Evolutionary conservation across 2,888 invertebrate genomes (phyloP), one percentile per base, ranked within the genome.

Genomic region (Lepidocyrtoides sp.): DNA sequence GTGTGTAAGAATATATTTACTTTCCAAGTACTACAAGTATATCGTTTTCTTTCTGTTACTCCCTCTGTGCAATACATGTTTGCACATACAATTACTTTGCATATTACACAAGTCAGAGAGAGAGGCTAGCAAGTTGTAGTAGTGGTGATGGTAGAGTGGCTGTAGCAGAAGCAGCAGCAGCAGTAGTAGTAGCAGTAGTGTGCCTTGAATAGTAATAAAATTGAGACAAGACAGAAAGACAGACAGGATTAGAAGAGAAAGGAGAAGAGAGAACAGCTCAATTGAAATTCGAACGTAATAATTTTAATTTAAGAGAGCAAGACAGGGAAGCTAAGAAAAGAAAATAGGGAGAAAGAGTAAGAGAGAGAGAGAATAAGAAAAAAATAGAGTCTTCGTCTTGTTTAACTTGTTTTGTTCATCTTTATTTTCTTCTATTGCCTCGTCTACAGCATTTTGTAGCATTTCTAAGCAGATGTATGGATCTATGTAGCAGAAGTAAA

Each of bases 261-360:
- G 69, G 20, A 54, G 66, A 29, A 63, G 51, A 60, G 57, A 81
- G 85, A 90, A 86, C 82, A 82, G 44, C 91, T 91, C 91, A 86
- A 91, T 91, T 91, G 91, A 91, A 91, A 91, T 91, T 91, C 91
- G 91, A 91, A 86, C 86, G 91, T 91, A 86, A 91, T 91, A 91
- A 86, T 86, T 91, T 91, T 91, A 86, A 86, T 91, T 91, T 91
- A 84, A 66, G 79, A 48, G 89, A 89, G 85, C 66, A 63, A 79
- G 82, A 69, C 75, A 51, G 69, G 14, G n/a, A 5, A 32, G 51
- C 51, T 17, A 7, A 66, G 51, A 72, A 89, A 72, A 48, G 29
- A 60, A 17, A 48, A 23, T 17, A 14, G 14, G 8, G 20, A 72
- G 32, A 41, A 7, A 17, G 17, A 63, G 63, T 12, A 60, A 60